Percentiles rank a stretch among this genome's conserved stretches.
Conservation (phyloP, 2,888 invertebrate species). For the Altica lythri region DNA sequence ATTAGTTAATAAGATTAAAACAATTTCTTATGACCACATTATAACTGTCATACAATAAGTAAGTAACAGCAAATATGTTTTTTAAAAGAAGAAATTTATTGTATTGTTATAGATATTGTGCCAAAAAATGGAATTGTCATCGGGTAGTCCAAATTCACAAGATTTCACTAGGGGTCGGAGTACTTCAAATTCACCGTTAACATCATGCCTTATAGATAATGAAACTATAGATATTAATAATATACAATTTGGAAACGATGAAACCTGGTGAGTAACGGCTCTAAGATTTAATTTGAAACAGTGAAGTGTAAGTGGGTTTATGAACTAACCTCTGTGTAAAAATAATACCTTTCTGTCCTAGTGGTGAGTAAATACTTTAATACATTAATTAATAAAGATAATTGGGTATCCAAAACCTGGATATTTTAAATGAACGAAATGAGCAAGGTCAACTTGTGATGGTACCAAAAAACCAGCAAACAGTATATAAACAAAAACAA, state of each 20-base stretch:
- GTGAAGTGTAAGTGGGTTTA: too few species aligned
- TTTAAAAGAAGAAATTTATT: slow-evolving; percentile 32
- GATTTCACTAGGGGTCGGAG: slow-evolving; percentile 32
- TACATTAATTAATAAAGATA: too few species aligned
- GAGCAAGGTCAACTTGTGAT: too few species aligned
- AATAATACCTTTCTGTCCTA: too few species aligned
- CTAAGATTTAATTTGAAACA: too few species aligned
- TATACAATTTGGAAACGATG: slow-evolving; percentile 63
- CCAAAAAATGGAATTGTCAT: slow-evolving; percentile 50
- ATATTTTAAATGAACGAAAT: too few species aligned
- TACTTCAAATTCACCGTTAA: slow-evolving; percentile 13
- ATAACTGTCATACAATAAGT: slow-evolving; percentile 9
- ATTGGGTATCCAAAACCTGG: too few species aligned
- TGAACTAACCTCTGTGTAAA: too few species aligned
- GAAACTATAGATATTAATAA: slow-evolving; percentile 63
- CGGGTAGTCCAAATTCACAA: slow-evolving; percentile 45
- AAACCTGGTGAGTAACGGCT: slow-evolving; percentile 66
- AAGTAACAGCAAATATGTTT: slow-evolving; percentile 6
- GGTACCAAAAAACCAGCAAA: too few species aligned
- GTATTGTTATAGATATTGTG: slow-evolving; percentile 26
- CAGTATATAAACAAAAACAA: too few species aligned
- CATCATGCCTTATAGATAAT: slow-evolving; percentile 13
- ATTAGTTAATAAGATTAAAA: slow-evolving; percentile 12
- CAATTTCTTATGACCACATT: slow-evolving; percentile 1
- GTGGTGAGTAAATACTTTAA: too few species aligned